These are phyloP conservation scores for Sebastes diploproa DNA, from an alignment of 2,797 vertebrate species.

Conservation along the genomic window DNA sequence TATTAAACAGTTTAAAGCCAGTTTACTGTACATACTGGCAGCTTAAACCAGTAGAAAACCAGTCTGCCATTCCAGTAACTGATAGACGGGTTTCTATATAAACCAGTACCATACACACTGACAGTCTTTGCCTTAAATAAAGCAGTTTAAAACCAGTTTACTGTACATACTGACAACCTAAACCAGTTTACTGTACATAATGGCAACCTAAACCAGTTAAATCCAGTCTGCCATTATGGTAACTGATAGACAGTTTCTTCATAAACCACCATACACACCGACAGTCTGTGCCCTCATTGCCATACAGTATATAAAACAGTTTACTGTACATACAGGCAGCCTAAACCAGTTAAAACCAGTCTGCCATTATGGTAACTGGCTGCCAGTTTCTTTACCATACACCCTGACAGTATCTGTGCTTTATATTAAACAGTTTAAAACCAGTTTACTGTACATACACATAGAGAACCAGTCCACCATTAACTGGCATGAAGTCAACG, in stretches of 20 bases:
- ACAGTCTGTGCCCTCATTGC: not conserved
- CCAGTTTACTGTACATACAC: not conserved
- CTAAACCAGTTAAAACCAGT: not conserved
- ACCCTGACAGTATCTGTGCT: not conserved
- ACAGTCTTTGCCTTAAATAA: not conserved
- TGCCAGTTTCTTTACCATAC: not conserved
- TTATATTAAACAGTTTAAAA: not conserved
- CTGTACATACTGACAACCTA: too few species aligned
- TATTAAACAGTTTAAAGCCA: not conserved
- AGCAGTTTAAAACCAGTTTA: not conserved
- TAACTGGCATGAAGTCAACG: slow-evolving; percentile 40
- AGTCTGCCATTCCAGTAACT: not conserved
- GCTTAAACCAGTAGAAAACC: not conserved
- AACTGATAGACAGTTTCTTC: not conserved
- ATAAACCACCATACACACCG: not conserved
- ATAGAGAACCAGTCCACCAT: slow-evolving; percentile 28
- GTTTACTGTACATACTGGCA: not conserved
- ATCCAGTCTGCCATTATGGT: not conserved
- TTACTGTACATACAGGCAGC: not conserved
- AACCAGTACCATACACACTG: not conserved
- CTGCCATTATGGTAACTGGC: not conserved
- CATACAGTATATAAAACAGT: not conserved
- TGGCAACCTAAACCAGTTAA: too few species aligned
- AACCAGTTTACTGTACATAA: too few species aligned
- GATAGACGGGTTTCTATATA: too few species aligned